phyloP scores from a whole-genome alignment of 2,888 invertebrate genomes.

The Patella depressa region DNA sequence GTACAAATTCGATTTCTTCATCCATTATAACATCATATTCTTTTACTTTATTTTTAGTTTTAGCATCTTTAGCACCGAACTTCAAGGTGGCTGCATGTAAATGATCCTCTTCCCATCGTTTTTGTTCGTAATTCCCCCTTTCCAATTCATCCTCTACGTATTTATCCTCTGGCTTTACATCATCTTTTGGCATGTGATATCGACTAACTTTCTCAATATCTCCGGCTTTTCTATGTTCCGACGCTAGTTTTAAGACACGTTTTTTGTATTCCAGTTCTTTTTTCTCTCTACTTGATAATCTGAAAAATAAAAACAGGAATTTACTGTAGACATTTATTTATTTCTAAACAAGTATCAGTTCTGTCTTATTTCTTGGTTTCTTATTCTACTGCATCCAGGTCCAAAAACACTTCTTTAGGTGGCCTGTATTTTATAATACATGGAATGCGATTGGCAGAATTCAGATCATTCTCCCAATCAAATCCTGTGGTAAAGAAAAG shows the following conservation, averaged over 20 bases:
- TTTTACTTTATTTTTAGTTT: slow-evolving; percentile 70
- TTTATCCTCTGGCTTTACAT: slow-evolving; percentile 66
- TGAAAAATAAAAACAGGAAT: slow-evolving; percentile 67
- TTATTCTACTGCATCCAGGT: too few species aligned
- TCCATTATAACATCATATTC: slow-evolving; percentile 95
- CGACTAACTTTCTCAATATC: slow-evolving; percentile 93
- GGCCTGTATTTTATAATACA: too few species aligned
- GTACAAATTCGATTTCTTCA: slow-evolving; percentile 98
- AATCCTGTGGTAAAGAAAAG: too few species aligned
- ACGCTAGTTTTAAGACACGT: slow-evolving; percentile 88
- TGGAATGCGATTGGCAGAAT: too few species aligned
- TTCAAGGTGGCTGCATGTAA: slow-evolving; percentile 91
- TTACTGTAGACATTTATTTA: neutral
- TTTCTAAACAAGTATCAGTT: neutral
- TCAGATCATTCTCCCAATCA: too few species aligned
- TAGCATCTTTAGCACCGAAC: slow-evolving; percentile 92
- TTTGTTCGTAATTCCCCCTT: slow-evolving; percentile 77
- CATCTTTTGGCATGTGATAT: slow-evolving; percentile 92
- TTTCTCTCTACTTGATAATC: slow-evolving; percentile 88
- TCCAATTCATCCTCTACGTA: slow-evolving; percentile 82
- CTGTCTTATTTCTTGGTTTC: too few species aligned
- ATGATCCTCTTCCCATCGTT: slow-evolving; percentile 98
- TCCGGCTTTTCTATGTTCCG: slow-evolving; percentile 94
- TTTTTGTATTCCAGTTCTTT: slow-evolving; percentile 91
- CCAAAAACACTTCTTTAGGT: too few species aligned